Conservation (phyloP, 2,888 invertebrate species). For the Melanostoma scalare region DNA sequence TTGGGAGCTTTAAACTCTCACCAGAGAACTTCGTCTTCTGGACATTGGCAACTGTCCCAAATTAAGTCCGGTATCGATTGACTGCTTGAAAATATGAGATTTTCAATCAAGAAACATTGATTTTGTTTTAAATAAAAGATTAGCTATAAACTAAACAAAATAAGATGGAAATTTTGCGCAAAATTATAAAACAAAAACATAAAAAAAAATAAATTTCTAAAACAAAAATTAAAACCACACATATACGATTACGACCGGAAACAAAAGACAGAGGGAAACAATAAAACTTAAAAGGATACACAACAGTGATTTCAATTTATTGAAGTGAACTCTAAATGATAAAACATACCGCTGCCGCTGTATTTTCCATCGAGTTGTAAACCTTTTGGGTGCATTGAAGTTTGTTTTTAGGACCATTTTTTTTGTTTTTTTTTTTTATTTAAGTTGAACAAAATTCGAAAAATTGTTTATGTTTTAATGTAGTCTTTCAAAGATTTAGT, state of each 20-base stretch:
- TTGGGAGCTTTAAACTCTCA: slow-evolving; percentile 75
- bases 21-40: slow-evolving; percentile 78
- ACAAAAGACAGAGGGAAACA: slow-evolving; percentile 13
- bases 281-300: slow-evolving; percentile 6
- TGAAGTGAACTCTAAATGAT: slow-evolving; percentile 63
- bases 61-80: slow-evolving; percentile 80
- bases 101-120: slow-evolving; percentile 56
- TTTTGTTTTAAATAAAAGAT: neutral
- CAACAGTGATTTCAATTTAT: slow-evolving; percentile 43
- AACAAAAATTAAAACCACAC: slow-evolving; percentile 4
- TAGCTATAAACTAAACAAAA: slow-evolving; percentile 10
- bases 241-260: slow-evolving; percentile 15
- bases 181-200: slow-evolving; percentile 24
- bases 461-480: slow-evolving; percentile 40
- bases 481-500: neutral
- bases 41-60: slow-evolving; percentile 79
- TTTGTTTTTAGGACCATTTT: slow-evolving; percentile 71
- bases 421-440: slow-evolving; percentile 37
- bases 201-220: neutral
- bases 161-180: slow-evolving; percentile 27
- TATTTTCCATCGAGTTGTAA: slow-evolving; percentile 87
- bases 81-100: slow-evolving; percentile 76
- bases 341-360: slow-evolving; percentile 84
- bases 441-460: slow-evolving; percentile 60
- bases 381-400: slow-evolving; percentile 81